A percentile compares a stretch with the other conserved stretches of the same genome.
phyloP scores from a whole-genome alignment of 2,888 invertebrate genomes.

The Ariolimax columbianus region DNA sequence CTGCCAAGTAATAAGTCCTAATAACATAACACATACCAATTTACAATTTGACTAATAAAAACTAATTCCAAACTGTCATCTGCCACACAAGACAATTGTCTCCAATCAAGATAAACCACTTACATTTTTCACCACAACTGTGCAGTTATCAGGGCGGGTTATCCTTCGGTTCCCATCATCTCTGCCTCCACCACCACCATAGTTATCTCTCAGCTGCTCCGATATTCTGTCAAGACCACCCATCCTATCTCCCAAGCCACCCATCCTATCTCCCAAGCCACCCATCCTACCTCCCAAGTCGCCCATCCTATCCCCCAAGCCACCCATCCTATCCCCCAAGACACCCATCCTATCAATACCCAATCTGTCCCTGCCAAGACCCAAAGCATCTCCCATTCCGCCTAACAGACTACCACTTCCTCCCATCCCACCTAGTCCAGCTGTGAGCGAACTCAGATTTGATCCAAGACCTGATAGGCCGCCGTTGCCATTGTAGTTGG shows the following conservation, averaged over 20 bases:
- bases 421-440: constrained; percentile 45
- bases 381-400: constrained; percentile 53
- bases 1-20: no score
- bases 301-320: constrained; percentile 23
- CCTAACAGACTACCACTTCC: constrained; percentile 44
- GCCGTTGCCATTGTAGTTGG: constrained; percentile 52
- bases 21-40: no score
- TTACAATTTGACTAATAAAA: no score
- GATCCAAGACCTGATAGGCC: constrained; percentile 56
- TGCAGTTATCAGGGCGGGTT: constrained; percentile 76
- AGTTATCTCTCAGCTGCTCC: constrained; percentile 47
- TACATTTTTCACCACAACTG: constrained; percentile 86
- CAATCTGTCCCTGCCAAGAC: constrained; percentile 47
- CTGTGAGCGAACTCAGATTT: constrained; percentile 57
- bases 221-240: constrained; percentile 50
- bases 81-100: no score
- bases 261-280: constrained; percentile 33
- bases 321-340: constrained; percentile 50
- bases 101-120: no score
- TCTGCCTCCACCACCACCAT: constrained; percentile 50
- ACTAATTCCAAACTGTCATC: no score
- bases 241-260: constrained; percentile 44
- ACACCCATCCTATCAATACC: constrained; percentile 51
- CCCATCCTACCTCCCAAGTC: constrained; percentile 22
- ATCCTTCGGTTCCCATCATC: constrained; percentile 53